Conservation (phyloP, 1,140 invertebrate genomes). For the Neodiprion virginianus region DNA sequence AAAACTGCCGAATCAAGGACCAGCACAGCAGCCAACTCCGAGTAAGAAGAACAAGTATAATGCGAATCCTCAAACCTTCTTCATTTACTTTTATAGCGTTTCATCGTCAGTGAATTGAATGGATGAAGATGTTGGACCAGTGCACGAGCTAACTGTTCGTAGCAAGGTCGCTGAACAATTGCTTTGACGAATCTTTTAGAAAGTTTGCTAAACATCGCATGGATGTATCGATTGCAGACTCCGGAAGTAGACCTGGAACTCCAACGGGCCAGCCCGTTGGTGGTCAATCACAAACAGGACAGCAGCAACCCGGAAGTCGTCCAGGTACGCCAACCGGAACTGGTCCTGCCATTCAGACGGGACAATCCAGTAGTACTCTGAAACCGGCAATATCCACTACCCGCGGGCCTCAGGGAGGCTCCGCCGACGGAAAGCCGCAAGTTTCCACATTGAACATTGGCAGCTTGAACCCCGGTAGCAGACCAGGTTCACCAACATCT, state of each 20-base stretch:
- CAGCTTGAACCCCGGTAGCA: constrained; percentile 7
- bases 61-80: too few species aligned
- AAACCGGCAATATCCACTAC: not conserved
- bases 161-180: too few species aligned
- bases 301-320: constrained; percentile 17
- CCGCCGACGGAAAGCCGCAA: constrained; percentile 9
- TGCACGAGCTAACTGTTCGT: too few species aligned
- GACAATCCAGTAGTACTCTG: not conserved
- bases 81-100: too few species aligned
- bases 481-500: not conserved
- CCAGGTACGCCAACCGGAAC: constrained; percentile 12
- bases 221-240: too few species aligned
- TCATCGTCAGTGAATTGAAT: too few species aligned
- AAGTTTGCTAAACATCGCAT: too few species aligned
- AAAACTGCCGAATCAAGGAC: constrained; percentile 34
- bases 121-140: too few species aligned
- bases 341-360: constrained; percentile 9
- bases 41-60: not conserved
- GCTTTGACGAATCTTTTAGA: too few species aligned
- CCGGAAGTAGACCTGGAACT: too few species aligned
- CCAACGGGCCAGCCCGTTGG: not conserved
- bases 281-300: not conserved
- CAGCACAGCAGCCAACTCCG: constrained; percentile 22
- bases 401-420: not conserved
- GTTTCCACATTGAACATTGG: constrained; percentile 11